Conservation (phyloP, 2,888 invertebrate genomes). For the Dromius quadrimaculatus region DNA sequence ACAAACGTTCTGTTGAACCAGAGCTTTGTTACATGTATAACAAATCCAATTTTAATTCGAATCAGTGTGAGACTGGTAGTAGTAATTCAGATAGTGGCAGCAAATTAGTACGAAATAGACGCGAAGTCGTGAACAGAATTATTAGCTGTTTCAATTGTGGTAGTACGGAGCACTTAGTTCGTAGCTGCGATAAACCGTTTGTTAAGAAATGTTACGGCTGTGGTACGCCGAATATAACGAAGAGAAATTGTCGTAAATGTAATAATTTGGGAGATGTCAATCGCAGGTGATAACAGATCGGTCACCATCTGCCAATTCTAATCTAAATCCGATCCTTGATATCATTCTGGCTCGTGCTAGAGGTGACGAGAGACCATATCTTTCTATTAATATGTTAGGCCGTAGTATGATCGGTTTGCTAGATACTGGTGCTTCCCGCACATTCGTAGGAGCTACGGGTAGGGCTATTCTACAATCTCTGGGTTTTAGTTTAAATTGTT, state of each 20-base stretch:
- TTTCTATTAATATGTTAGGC: background rate
- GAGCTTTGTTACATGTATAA: background rate
- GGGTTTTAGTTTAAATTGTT: background rate
- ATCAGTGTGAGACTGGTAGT: background rate
- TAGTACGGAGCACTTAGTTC: too few species aligned
- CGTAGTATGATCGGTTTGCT: background rate
- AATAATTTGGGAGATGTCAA: conserved; percentile 4
- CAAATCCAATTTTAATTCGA: background rate
- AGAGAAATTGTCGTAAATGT: background rate
- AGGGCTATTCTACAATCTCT: background rate
- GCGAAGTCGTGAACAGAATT: too few species aligned
- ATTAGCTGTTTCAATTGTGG: too few species aligned
- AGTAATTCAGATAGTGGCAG: background rate
- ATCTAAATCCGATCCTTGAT: too few species aligned
- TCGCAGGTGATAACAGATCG: background rate
- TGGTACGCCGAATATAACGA: background rate
- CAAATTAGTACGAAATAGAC: too few species aligned
- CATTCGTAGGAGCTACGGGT: conserved; percentile 1
- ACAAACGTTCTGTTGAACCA: conserved; percentile 7
- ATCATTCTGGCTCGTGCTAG: conserved; percentile 16
- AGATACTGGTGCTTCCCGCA: conserved; percentile 9
- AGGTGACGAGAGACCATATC: conserved; percentile 7
- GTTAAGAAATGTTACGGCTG: background rate
- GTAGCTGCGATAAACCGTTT: too few species aligned
- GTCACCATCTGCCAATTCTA: conserved; percentile 5